These are phyloP conservation scores for Columba janthina DNA, from an alignment of 2,113 vertebrate species.

Conservation along the genomic window DNA sequence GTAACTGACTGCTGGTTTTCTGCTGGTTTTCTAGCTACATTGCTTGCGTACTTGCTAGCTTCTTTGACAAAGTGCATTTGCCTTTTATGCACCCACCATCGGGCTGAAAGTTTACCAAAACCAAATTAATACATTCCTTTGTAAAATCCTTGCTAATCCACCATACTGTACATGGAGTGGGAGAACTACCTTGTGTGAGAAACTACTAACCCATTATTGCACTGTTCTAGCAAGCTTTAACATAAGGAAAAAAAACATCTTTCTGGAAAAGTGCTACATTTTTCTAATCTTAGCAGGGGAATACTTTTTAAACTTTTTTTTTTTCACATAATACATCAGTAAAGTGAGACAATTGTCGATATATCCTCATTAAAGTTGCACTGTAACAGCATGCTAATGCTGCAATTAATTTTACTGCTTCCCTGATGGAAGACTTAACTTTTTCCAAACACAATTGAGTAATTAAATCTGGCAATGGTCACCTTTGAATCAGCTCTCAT, in stretches of 20 bases:
- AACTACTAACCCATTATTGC: not conserved
- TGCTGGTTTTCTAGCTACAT: not conserved
- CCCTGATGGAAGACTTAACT: not conserved
- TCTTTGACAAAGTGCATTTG: not conserved
- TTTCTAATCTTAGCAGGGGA: not conserved
- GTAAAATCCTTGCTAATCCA: not conserved
- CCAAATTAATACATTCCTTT: not conserved
- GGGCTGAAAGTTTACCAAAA: not conserved
- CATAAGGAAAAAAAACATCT: not conserved
- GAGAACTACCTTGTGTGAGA: not conserved
- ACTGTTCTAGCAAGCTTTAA: not conserved
- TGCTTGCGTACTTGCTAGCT: not conserved
- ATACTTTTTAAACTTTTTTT: not conserved
- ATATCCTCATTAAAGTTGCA: not conserved
- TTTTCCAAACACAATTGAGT: not conserved
- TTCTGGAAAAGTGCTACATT: not conserved
- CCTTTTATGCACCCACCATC: not conserved
- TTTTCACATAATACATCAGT: not conserved
- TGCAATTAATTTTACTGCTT: constrained; percentile 20
- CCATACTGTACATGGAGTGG: not conserved
- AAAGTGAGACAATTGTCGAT: not conserved
- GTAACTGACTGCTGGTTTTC: not conserved
- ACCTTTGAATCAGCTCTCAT: not conserved
- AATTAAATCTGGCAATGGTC: not conserved
- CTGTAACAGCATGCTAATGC: not conserved